phyloP scores from a whole-genome alignment of 2,888 invertebrate genomes.

The Dugesia japonica region DNA sequence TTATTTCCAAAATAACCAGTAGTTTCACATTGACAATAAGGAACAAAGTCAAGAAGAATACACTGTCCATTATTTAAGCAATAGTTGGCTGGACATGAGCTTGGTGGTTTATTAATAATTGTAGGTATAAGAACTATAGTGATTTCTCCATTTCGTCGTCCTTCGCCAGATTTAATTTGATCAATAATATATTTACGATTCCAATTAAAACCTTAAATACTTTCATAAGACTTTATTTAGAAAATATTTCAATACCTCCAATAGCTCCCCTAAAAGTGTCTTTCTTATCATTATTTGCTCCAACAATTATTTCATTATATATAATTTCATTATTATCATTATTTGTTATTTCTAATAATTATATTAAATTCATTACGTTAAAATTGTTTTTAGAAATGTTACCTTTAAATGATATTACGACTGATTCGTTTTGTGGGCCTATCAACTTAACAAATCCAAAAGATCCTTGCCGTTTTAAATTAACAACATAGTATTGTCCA shows the following conservation, averaged over 20 bases:
- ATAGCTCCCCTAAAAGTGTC: conserved; percentile 28
- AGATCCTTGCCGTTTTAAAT: neutral
- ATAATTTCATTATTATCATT: neutral
- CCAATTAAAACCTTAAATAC: conserved; percentile 24
- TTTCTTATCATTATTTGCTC: conserved; percentile 22
- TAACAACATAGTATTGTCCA: conserved; percentile 14
- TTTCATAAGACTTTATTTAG: neutral
- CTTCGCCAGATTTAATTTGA: neutral
- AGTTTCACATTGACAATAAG: conserved; percentile 3
- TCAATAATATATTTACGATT: conserved; percentile 24
- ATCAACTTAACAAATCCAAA: neutral
- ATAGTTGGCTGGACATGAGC: neutral
- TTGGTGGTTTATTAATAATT: neutral
- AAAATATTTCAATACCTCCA: conserved; percentile 14
- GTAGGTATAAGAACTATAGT: neutral
- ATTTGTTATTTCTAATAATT: no score
- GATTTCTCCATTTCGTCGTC: neutral
- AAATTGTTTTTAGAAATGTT: no score
- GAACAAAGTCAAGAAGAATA: neutral
- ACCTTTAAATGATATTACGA: neutral
- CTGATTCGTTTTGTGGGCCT: neutral
- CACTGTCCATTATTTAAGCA: conserved; percentile 16
- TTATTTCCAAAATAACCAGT: neutral
- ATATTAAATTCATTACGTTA: no score
- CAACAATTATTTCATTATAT: conserved; percentile 15